phyloP scores from a whole-genome alignment of 2,113 vertebrate species.

The Butastur rufipennis region DNA sequence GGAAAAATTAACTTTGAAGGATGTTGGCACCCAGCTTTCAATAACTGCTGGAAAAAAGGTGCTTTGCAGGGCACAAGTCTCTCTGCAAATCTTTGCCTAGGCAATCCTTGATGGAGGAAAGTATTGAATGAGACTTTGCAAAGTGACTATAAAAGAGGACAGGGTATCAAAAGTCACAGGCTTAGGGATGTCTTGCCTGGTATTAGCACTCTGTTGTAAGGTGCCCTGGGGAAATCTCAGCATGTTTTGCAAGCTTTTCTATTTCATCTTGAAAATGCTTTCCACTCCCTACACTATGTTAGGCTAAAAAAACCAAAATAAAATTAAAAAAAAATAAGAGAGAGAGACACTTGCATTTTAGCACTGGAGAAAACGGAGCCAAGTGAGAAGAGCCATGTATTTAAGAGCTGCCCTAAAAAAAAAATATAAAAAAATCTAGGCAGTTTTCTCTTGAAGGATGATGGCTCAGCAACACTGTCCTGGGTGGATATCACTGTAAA shows the following conservation, averaged over 20 bases:
- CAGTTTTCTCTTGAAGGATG: background rate
- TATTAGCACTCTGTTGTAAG: background rate
- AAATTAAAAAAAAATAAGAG: too few species aligned
- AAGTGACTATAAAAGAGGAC: background rate
- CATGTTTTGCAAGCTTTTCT: background rate
- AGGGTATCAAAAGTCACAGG: background rate
- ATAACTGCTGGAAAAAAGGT: background rate
- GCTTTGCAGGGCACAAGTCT: background rate
- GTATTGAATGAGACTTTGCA: background rate
- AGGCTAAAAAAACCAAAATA: background rate
- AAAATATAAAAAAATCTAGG: background rate
- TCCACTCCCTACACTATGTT: background rate
- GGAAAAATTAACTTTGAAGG: background rate
- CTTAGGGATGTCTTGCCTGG: background rate
- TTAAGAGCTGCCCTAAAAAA: background rate
- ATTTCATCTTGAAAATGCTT: background rate
- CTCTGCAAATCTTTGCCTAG: background rate
- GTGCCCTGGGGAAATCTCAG: background rate
- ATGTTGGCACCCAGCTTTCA: background rate
- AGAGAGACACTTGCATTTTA: background rate
- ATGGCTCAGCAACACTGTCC: background rate
- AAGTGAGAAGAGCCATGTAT: background rate
- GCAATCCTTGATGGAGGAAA: background rate
- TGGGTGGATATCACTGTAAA: background rate
- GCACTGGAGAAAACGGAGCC: background rate